These are phyloP conservation scores for Trichonephila clavipes DNA, from an alignment of 1,140 invertebrate genomes.

Conservation along the genomic window DNA sequence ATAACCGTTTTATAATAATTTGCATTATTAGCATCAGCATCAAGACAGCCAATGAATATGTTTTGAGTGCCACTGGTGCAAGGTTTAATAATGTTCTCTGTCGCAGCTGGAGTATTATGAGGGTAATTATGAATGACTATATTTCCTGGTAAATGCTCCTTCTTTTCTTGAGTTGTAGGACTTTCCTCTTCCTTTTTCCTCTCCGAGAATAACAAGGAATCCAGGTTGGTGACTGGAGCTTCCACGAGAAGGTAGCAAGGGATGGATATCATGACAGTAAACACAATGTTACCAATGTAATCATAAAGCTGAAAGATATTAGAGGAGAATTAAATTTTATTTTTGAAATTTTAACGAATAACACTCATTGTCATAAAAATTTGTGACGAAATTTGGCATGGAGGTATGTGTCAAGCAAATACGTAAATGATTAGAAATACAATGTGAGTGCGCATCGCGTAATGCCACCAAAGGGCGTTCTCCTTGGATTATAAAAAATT, in stretches of 20 bases:
- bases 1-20: neutral
- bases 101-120: neutral
- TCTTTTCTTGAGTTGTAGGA: neutral
- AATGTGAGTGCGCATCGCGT: too few species aligned
- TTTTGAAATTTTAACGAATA: too few species aligned
- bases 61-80: neutral
- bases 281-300: conserved; percentile 51
- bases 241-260: conserved; percentile 39
- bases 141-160: neutral
- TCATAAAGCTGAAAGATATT: conserved; percentile 48
- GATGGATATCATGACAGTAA: neutral
- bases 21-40: neutral
- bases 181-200: conserved; percentile 10
- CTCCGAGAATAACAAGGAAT: conserved; percentile 15
- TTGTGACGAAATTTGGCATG: too few species aligned
- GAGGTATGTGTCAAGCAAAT: too few species aligned
- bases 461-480: too few species aligned
- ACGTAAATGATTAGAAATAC: too few species aligned
- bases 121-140: neutral
- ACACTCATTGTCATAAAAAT: too few species aligned
- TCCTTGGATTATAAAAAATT: too few species aligned
- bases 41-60: neutral
- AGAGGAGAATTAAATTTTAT: neutral
- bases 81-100: neutral
- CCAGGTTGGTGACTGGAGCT: conserved; percentile 33